Conservation (phyloP, 2,888 invertebrate species). For the Mesorhabditis sp. region DNA sequence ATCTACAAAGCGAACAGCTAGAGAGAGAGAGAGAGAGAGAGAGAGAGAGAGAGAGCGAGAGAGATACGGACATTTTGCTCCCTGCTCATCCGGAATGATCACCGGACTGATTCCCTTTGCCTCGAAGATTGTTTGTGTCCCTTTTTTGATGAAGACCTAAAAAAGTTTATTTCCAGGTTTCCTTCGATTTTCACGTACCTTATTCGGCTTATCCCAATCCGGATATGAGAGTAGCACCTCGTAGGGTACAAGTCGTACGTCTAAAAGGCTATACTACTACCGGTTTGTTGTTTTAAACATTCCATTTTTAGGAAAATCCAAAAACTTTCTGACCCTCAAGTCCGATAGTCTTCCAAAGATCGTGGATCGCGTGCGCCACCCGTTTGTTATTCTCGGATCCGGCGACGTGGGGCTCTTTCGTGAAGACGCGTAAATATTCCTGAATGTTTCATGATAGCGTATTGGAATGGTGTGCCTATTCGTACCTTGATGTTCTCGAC, state of each 20-base stretch:
- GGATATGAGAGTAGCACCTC: conserved; percentile 56
- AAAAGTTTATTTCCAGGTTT: conserved; percentile 13
- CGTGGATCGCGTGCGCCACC: conserved; percentile 48
- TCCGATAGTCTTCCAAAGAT: conserved; percentile 44
- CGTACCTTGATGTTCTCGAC: conserved; percentile 32
- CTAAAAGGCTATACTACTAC: conserved; percentile 16
- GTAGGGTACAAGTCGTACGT: conserved; percentile 45
- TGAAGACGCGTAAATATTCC: conserved; percentile 22
- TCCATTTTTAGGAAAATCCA: not conserved
- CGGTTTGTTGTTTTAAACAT: conserved; percentile 14
- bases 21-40: not conserved
- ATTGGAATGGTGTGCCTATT: not conserved
- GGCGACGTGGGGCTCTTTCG: conserved; percentile 48
- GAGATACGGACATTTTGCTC: conserved; percentile 35
- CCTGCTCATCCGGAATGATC: conserved; percentile 49
- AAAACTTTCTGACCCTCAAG: conserved; percentile 35
- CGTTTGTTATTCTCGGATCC: conserved; percentile 47
- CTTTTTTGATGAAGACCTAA: conserved; percentile 21
- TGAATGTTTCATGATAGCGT: not conserved
- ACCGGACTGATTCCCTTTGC: conserved; percentile 45
- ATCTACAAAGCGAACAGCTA: conserved; percentile 17
- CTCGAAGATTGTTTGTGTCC: conserved; percentile 22
- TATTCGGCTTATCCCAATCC: conserved; percentile 48
- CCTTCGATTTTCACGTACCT: conserved; percentile 17
- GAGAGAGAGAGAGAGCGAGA: not conserved